Base-by-base conservation (phyloP, 2,888 invertebrate species). In the Sminthurides aquaticus region DNA sequence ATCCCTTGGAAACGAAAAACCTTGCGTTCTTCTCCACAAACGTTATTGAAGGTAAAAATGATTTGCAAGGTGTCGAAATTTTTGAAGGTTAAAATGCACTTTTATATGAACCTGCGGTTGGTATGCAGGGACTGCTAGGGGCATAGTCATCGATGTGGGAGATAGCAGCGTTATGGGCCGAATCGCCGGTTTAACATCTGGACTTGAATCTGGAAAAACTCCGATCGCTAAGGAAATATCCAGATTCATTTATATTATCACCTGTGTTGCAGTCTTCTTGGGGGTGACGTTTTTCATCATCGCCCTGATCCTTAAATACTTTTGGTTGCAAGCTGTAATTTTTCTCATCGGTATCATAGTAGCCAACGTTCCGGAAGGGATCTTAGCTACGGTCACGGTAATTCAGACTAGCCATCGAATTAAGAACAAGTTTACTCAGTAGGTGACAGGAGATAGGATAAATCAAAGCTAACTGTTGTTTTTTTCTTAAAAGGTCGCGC, bases 281-380 rank as follows among this genome's bases (percentile, higher is more conserved):
- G 94, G 94, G 74, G 90, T 99, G 28, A 90, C 96, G 56, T 98
- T 99, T 86, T 99, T 99, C 85, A 79, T 97, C 67, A 97, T 99
- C 78, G 96, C 99, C 69, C 93, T 99, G 81, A 89, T 95, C 78
- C 87, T 99, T 75, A 96, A 95, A 76, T 99, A 99, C 82, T 91
- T 94, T 80, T 98, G 97, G 97, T 84, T 99, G 76, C 98, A 98
- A 80, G 97, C 99, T 78, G 97, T 98, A 75, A 96, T 99, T 81
- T 99, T 99, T 87, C 84, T 96, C 76, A 99, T 99, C 79, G 98
- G 98, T 79, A 98, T 99, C 81, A 99, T 99, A 82, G 98, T 99
- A 72, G 99, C 98, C 72, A 99, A 99, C 82, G 98, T 99, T 76
- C 98, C 98, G 52, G 98, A 99, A 84, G 97, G 98, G 82, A 85